Percentiles rank a stretch among this genome's conserved stretches.
Evolutionary conservation across 1,140 invertebrate species (phyloP).

Genomic region (Calephelis virginiensis): DNA sequence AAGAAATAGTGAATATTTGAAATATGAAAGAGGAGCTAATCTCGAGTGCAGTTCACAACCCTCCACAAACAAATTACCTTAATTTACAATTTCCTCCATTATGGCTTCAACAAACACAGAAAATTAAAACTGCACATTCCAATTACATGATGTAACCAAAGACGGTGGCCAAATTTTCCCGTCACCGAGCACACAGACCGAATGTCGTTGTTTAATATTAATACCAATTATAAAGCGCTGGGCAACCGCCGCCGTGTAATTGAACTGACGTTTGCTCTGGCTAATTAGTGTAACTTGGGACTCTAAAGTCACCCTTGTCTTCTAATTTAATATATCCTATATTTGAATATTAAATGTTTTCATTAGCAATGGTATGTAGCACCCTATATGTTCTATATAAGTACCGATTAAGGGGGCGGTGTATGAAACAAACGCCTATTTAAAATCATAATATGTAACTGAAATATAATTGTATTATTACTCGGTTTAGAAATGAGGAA

Average conservation of each 20-base stretch:
- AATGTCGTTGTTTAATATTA: constrained; percentile 39
- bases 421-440: no score
- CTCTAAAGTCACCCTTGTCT: constrained; percentile 30
- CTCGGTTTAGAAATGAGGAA: no score
- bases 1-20: no score
- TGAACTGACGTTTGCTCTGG: constrained; percentile 43
- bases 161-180: constrained; percentile 16
- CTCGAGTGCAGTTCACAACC: not conserved
- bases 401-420: no score
- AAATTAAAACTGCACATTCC: constrained; percentile 13
- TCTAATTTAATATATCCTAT: constrained; percentile 21
- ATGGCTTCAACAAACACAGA: constrained; percentile 2
- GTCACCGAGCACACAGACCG: constrained; percentile 14
- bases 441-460: no score
- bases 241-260: constrained; percentile 44
- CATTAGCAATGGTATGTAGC: not conserved
- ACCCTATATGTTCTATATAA: no score
- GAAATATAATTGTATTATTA: no score
- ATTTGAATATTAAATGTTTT: constrained; percentile 9
- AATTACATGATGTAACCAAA: constrained; percentile 18
- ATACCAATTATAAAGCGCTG: constrained; percentile 40
- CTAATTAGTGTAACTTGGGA: constrained; percentile 50
- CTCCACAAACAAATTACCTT: not conserved
- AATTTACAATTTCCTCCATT: not conserved
- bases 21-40: not conserved